Evolutionary conservation across 2,113 vertebrate species (phyloP).

Genomic region (Leucosticte australis): DNA sequence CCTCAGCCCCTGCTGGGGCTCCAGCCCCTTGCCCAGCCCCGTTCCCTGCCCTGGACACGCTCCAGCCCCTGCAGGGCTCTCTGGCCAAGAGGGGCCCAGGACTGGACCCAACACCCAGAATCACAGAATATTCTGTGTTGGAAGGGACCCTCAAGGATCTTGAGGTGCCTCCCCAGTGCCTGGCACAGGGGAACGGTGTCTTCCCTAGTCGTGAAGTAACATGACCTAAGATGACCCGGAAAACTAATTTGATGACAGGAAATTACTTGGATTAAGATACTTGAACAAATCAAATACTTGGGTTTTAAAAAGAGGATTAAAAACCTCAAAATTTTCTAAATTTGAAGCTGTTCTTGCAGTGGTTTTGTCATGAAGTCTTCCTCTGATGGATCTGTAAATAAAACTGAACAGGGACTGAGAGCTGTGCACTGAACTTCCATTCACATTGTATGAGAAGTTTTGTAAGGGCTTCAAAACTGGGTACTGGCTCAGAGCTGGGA

Average conservation of each 20-base stretch:
- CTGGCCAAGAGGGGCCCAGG: fast-evolving
- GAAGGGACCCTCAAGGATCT: not conserved
- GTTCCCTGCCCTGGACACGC: fast-evolving
- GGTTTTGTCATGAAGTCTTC: not conserved
- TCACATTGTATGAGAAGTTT: not conserved
- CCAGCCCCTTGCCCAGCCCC: not conserved
- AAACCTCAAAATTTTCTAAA: too few relatives aligned
- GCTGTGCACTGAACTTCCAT: not conserved
- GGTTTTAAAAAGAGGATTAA: not conserved
- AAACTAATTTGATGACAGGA: not conserved
- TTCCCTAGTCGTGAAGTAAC: not conserved
- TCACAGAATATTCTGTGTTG: not conserved
- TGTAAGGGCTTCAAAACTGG: not conserved
- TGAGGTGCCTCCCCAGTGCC: not conserved
- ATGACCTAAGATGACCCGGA: not conserved
- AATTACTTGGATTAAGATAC: not conserved
- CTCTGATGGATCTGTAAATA: not conserved
- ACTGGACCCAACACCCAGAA: not conserved
- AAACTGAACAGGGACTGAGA: not conserved
- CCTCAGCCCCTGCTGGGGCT: not conserved
- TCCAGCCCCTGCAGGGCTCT: not conserved
- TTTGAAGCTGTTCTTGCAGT: not conserved
- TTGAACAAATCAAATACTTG: not conserved
- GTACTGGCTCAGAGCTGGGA: not conserved
- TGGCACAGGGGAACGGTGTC: fast-evolving